phyloP scores from a whole-genome alignment of 2,888 invertebrate species.

The Eugnorisma glareosa region DNA sequence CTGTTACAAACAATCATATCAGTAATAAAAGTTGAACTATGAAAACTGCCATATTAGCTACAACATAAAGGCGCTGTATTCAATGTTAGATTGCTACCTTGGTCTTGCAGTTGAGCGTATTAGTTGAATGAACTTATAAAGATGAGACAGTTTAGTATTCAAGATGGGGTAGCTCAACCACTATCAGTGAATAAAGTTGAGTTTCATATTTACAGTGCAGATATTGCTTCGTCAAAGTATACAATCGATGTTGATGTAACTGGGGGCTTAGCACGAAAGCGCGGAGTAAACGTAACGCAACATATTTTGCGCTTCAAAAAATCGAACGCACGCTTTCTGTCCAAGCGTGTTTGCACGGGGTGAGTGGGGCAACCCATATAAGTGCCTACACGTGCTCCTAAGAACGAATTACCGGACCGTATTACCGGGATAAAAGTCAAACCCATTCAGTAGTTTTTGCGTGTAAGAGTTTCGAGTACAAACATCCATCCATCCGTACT shows the following conservation, averaged over 20 bases:
- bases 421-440: neutral
- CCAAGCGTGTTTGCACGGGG: neutral
- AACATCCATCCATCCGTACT: neutral
- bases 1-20: neutral
- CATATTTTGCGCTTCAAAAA: neutral
- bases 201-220: neutral
- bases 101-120: conserved; percentile 1
- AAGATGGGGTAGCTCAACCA: conserved; percentile 31
- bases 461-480: neutral
- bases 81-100: neutral
- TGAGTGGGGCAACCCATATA: neutral
- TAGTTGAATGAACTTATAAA: conserved; percentile 21
- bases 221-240: conserved; percentile 28
- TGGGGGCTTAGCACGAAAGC: neutral
- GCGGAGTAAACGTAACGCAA: neutral
- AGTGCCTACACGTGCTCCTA: neutral
- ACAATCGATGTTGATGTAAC: conserved; percentile 19
- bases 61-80: neutral
- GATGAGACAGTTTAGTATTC: conserved; percentile 40
- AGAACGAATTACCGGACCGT: neutral
- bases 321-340: neutral
- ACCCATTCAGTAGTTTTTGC: neutral
- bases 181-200: conserved; percentile 7
- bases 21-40: neutral
- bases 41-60: neutral